Evolutionary conservation across 2,888 invertebrate genomes (phyloP).

Genomic region (Geotrupes spiniger): DNA sequence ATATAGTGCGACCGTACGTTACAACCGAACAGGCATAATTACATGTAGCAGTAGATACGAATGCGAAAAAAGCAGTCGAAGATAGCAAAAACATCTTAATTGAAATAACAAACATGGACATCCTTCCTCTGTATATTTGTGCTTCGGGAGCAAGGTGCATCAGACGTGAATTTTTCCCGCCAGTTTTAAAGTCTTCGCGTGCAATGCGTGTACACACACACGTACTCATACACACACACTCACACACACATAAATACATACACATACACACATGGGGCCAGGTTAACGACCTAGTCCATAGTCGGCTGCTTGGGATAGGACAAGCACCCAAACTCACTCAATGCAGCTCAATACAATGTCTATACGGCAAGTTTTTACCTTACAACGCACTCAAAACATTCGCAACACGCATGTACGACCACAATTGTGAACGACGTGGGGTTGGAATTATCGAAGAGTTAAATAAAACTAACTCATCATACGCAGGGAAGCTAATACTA

Average conservation of each 20-base stretch:
- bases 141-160: constrained; percentile 16
- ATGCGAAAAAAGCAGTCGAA: too few species aligned
- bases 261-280: constrained; percentile 40
- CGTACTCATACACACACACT: constrained; percentile 22
- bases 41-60: too few species aligned
- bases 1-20: too few species aligned
- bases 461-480: constrained; percentile 8
- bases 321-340: constrained; percentile 35
- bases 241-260: constrained; percentile 22
- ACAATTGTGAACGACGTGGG: constrained; percentile 15
- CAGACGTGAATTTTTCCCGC: constrained; percentile 39
- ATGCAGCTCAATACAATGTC: constrained; percentile 30
- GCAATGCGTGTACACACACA: constrained; percentile 31
- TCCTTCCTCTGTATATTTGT: constrained; percentile 22
- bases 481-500: constrained; percentile 7
- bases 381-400: constrained; percentile 9
- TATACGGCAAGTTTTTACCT: constrained; percentile 20
- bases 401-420: constrained; percentile 6
- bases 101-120: constrained; percentile 24
- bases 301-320: constrained; percentile 48
- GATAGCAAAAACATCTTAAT: constrained; percentile 18
- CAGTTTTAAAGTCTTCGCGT: constrained; percentile 42
- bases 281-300: constrained; percentile 48
- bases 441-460: constrained; percentile 8
- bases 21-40: too few species aligned